A percentile compares a stretch with the other conserved stretches of the same genome.
phyloP scores from a whole-genome alignment of 2,113 vertebrate species.

The Gymnogyps californianus region DNA sequence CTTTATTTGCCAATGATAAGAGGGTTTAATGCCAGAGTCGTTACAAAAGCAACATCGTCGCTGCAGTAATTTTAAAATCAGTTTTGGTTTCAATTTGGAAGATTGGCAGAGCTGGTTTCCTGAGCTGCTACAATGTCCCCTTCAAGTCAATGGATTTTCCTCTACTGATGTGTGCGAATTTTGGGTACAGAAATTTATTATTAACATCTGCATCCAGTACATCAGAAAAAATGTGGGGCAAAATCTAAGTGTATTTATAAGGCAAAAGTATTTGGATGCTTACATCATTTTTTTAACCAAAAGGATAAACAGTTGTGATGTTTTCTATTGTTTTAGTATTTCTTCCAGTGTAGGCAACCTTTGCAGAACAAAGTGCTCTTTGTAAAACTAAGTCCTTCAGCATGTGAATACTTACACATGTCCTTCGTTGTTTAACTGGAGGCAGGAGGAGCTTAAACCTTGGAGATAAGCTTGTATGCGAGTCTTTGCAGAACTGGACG shows the following conservation, averaged over 20 bases:
- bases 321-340: conserved; percentile 27
- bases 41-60: neutral
- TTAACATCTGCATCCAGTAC: neutral
- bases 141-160: neutral
- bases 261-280: neutral
- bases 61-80: neutral
- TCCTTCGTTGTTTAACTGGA: neutral
- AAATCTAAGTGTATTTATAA: neutral
- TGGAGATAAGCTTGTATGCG: conserved; percentile 4
- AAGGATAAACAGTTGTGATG: conserved; percentile 1
- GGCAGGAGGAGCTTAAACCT: conserved; percentile 18
- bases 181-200: neutral
- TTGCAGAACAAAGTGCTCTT: conserved; percentile 34
- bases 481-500: neutral
- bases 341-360: neutral
- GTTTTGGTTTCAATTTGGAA: conserved; percentile 42
- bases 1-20: neutral
- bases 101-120: neutral
- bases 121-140: accelerated
- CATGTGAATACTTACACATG: conserved; percentile 1
- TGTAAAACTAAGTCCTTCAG: conserved; percentile 39
- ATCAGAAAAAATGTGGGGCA: neutral
- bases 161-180: neutral
- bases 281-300: neutral
- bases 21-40: neutral